These are phyloP conservation scores for Leptopterna dolabrata DNA, from an alignment of 2,888 invertebrate species.

Conservation along the genomic window DNA sequence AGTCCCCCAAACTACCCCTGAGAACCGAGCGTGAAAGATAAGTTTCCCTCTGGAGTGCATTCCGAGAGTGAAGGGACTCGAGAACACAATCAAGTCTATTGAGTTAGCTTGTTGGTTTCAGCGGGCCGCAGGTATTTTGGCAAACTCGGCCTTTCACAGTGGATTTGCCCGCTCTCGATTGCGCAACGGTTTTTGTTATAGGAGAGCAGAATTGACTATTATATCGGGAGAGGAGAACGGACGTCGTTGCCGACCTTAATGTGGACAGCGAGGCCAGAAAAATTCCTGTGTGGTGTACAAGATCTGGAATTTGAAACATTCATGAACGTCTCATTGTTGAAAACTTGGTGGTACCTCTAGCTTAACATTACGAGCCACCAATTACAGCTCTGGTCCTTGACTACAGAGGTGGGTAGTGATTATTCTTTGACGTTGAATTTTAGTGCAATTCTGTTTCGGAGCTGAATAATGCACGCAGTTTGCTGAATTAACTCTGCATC, in stretches of 20 bases:
- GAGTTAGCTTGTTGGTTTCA: slow-evolving; percentile 22
- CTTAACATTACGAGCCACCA: too few species aligned
- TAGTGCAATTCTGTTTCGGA: too few species aligned
- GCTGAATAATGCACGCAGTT: too few species aligned
- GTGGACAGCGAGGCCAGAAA: neutral
- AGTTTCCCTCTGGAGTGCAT: neutral
- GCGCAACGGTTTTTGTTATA: slow-evolving; percentile 11
- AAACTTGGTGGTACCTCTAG: too few species aligned
- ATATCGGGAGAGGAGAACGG: neutral
- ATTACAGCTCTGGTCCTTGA: too few species aligned
- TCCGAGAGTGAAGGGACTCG: slow-evolving; percentile 8
- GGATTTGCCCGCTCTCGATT: slow-evolving; percentile 22
- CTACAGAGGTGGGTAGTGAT: too few species aligned
- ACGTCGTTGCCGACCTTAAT: slow-evolving; percentile 10
- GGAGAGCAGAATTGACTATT: neutral
- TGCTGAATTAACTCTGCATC: too few species aligned
- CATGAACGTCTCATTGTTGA: too few species aligned
- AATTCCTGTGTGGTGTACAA: too few species aligned
- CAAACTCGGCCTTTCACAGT: slow-evolving; percentile 35
- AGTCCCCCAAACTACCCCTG: neutral
- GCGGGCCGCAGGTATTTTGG: slow-evolving; percentile 30
- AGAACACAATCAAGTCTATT: slow-evolving; percentile 9
- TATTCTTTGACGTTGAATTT: too few species aligned
- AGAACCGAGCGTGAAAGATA: neutral
- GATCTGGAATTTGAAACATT: too few species aligned